Evolutionary conservation across 1,140 invertebrate genomes (phyloP).

Genomic region (Oncopodura yosiiana): DNA sequence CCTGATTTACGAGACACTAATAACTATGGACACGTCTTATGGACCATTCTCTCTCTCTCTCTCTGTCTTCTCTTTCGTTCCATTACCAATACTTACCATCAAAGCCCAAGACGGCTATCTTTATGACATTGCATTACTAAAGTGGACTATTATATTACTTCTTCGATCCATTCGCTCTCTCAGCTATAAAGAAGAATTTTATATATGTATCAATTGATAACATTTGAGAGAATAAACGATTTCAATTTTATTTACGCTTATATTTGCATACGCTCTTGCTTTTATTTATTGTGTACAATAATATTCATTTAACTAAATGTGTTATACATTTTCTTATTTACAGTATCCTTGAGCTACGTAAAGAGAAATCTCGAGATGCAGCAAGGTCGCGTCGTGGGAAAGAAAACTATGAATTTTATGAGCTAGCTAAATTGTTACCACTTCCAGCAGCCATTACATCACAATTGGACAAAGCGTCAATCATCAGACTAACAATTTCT

Average conservation of each 20-base stretch:
- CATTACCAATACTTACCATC: not conserved
- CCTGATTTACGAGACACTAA: slow-evolving; percentile 36
- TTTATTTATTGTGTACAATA: not conserved
- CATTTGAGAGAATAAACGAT: not conserved
- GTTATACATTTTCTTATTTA: too few species aligned
- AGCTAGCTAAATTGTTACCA: slow-evolving; percentile 92
- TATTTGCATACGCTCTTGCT: too few species aligned
- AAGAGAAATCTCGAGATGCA: slow-evolving; percentile 94
- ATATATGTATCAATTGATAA: not conserved
- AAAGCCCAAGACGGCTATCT: too few species aligned
- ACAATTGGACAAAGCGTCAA: slow-evolving; percentile 96
- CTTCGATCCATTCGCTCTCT: too few species aligned
- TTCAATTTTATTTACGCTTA: too few species aligned
- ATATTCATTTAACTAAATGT: slow-evolving; percentile 20
- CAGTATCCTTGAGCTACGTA: slow-evolving; percentile 91
- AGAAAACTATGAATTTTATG: slow-evolving; percentile 98
- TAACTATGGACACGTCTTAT: slow-evolving; percentile 30
- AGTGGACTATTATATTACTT: too few species aligned
- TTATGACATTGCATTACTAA: too few species aligned
- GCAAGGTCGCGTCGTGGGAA: slow-evolving; percentile 87
- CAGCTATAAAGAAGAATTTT: too few species aligned
- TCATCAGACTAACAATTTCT: slow-evolving; percentile 94
- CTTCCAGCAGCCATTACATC: slow-evolving; percentile 91
- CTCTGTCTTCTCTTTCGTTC: not conserved
- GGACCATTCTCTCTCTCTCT: slow-evolving; percentile 21